These are phyloP conservation scores for Caenorhabditis panamensis DNA, from an alignment of 2,888 invertebrate species.

Conservation along the genomic window DNA sequence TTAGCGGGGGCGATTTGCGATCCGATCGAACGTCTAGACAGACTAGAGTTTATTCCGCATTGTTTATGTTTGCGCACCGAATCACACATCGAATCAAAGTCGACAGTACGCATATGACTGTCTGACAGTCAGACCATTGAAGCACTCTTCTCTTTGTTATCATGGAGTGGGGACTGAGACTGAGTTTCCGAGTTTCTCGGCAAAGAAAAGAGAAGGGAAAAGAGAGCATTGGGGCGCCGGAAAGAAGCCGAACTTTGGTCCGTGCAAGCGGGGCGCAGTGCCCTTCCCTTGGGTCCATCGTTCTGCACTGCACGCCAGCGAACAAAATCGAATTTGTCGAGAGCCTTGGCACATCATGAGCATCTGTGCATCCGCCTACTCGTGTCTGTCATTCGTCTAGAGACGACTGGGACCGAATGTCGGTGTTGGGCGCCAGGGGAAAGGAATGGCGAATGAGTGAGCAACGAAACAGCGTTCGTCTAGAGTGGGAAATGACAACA, in stretches of 20 bases:
- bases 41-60: constrained; percentile 39
- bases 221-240: neutral
- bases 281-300: constrained; percentile 29
- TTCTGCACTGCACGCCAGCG: constrained; percentile 39
- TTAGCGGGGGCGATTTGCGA: constrained; percentile 11
- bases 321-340: constrained; percentile 46
- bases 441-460: constrained; percentile 11
- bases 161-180: no score
- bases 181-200: neutral
- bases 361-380: constrained; percentile 31
- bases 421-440: neutral
- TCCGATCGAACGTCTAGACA: constrained; percentile 10
- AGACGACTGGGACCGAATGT: constrained; percentile 1
- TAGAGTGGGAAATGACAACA: neutral
- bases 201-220: constrained; percentile 1
- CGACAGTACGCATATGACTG: constrained; percentile 19
- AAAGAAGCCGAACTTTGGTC: constrained; percentile 41
- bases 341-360: constrained; percentile 41
- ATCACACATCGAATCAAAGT: constrained; percentile 34
- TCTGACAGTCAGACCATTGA: constrained; percentile 20
- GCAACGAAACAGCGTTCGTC: constrained; percentile 15
- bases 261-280: neutral
- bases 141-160: constrained; percentile 3
- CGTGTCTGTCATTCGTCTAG: constrained; percentile 1
- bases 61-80: constrained; percentile 21